Conservation (phyloP, 2,113 vertebrate genomes). For the Pseudolaguvia tuberculata region DNA sequence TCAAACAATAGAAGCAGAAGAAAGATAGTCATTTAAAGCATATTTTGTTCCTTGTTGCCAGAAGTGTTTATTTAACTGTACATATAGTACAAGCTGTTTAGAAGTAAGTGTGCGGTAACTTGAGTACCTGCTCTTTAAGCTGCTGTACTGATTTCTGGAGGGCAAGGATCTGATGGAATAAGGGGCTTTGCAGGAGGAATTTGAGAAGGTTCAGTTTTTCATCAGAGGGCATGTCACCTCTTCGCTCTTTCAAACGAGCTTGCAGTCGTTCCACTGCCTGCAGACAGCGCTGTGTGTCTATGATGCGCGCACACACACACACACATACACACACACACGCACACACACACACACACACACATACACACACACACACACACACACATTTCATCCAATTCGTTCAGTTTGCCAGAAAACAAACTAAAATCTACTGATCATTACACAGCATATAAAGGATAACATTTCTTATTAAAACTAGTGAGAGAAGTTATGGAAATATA, state of each 20-base stretch:
- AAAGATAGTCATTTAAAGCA: neutral
- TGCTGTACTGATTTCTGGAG: slow-evolving; percentile 90
- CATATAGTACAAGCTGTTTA: neutral
- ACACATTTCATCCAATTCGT: no score
- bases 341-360: neutral
- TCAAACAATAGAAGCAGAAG: neutral
- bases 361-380: no score
- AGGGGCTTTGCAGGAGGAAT: slow-evolving; percentile 92
- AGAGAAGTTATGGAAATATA: neutral
- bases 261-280: slow-evolving; percentile 94
- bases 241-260: slow-evolving; percentile 84
- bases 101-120: neutral
- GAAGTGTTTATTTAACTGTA: neutral
- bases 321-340: slow-evolving; percentile 29
- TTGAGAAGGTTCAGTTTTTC: slow-evolving; percentile 87
- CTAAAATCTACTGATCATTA: neutral
- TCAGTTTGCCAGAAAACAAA: neutral
- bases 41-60: no score
- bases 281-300: slow-evolving; percentile 88
- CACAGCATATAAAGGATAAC: neutral
- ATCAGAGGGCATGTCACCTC: slow-evolving; percentile 82
- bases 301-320: slow-evolving; percentile 26
- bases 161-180: slow-evolving; percentile 91
- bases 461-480: neutral
- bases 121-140: slow-evolving; percentile 83